Base-by-base conservation (phyloP, 2,888 invertebrate species). In the Caenorhabditis sp. region DNA sequence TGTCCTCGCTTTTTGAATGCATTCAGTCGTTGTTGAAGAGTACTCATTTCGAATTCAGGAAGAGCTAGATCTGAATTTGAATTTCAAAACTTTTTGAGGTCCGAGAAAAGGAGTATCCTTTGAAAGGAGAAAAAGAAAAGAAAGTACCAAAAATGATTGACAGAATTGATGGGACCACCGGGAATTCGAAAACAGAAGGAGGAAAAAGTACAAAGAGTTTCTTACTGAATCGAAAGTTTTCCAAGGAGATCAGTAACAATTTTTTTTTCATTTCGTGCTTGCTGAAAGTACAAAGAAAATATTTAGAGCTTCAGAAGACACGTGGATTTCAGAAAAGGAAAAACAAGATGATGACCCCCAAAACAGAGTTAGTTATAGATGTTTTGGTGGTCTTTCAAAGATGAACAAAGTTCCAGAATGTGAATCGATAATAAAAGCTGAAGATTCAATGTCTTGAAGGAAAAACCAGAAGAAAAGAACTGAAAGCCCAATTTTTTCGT, bases 11-110 rank as follows among this genome's bases (percentile, higher is more conserved):
- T 75, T n/a, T 75, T 75, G 28, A 75, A 75, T 16, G 56, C 75
- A 26, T 44, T 51, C 14, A 75, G 66, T 58, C 75, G 75, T 66
- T 75, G 75, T 58, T 75, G 75, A n/a, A 75, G 75, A 14, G 66
- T 66, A 31, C 58, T 66, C 75, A 75, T 75, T 38, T 61, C 19
- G 28, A 51, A 6, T 10, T 38, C 35, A n/a, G 22, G 31, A 19
- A 41, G 41, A 49, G 6, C 16, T 19, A 49, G 35, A 22, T 38
- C 38, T 38, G 19, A 54, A 54, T 54, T 54, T 35, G 26, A 69
- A 69, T 56, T 69, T 69, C 41, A 26, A 56, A 41, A 56, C 28
- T 69, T 56, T 38, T n/a, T n/a, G n/a, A n/a, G n/a, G n/a, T n/a
- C n/a, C n/a, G 51, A 35, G 49, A 19, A 66, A 66, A 14, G 2